phyloP scores from a whole-genome alignment of 2,113 vertebrate genomes.

The Columba janthina region DNA sequence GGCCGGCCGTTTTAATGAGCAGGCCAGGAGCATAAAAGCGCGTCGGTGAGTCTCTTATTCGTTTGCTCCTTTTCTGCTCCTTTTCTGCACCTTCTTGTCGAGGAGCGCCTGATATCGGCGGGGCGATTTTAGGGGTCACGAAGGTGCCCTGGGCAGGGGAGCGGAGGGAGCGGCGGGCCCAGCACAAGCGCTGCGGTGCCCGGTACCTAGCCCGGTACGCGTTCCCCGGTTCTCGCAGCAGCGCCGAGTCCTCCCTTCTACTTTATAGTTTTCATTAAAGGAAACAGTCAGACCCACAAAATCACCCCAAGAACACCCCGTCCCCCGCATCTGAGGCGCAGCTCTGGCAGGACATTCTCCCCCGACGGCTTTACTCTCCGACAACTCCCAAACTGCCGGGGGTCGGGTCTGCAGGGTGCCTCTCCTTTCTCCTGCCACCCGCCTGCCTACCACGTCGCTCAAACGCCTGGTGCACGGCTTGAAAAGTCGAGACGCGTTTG shows the following conservation, averaged over 20 bases:
- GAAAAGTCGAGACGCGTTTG: not conserved
- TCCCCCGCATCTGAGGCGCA: not conserved
- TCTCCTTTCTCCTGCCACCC: not conserved
- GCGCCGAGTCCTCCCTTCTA: fast-evolving
- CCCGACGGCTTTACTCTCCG: not conserved
- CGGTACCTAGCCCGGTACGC: not conserved
- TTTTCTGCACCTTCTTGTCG: not conserved
- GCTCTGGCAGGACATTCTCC: not conserved
- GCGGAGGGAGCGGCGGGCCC: not conserved
- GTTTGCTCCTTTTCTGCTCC: not conserved
- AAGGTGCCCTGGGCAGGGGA: not conserved
- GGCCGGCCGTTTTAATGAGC: not conserved
- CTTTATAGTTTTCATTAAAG: not conserved
- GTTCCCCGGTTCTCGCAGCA: too few species aligned
- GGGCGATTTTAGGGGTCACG: not conserved
- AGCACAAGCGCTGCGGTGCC: not conserved
- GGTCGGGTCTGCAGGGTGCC: not conserved
- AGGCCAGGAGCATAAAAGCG: slow-evolving; percentile 22
- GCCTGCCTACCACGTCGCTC: not conserved
- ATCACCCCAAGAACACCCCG: not conserved
- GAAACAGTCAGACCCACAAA: not conserved
- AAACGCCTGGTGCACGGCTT: not conserved
- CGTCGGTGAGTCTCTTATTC: not conserved
- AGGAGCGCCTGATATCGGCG: not conserved
- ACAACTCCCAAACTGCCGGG: not conserved